Evolutionary conservation across 2,797 vertebrate genomes (phyloP), one percentile per base, ranked within the genome.

Genomic region (Rhynchotus rufescens): DNA sequence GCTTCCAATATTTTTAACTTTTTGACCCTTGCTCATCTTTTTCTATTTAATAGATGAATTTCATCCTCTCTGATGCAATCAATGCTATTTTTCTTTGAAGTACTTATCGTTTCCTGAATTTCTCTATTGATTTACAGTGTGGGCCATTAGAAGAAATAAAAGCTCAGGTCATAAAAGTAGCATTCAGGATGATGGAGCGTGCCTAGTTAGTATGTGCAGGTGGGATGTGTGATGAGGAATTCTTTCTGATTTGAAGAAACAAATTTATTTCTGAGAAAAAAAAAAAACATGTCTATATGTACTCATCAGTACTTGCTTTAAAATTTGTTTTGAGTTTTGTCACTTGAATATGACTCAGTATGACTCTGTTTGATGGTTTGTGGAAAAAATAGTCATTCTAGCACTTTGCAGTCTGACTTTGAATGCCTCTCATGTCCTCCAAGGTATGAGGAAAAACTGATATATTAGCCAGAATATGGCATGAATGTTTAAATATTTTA

Each of bases 301-400:
- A 7, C 44, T 30, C n/a, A 11, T 65, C 15, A 57, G 3, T 59
- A n/a, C 13, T 80, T 51, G 25, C 36, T 52, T 68, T 76, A 64
- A 74, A 9, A 7, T 20, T 36, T 2, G 1, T 9, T 45, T 61
- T 23, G 32, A 71, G 26, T 74, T 78, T 40, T 54, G 0, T 30
- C 26, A 5, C 67, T 38, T 40, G 40, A 49, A 7, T 32, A 34
- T 88, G 71, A 13, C 22, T 89, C n/a, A 25, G 28, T 51, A 5
- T 67, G 61, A 6, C 36, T 78, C 52, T 42, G 8, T 25, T 47
- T 49, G 8, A 61, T 78, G 11, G 54, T 22, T 1, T 0, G 0
- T 52, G 36, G 40, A 44, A 87, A 85, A 16, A 57, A 32, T 40
- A 56, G 36, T 36, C 36, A 36, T 40, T 64, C 64, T 32, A 40